Conservation (phyloP, 1,140 invertebrate genomes). For the Drosophila sulfurigaster region DNA sequence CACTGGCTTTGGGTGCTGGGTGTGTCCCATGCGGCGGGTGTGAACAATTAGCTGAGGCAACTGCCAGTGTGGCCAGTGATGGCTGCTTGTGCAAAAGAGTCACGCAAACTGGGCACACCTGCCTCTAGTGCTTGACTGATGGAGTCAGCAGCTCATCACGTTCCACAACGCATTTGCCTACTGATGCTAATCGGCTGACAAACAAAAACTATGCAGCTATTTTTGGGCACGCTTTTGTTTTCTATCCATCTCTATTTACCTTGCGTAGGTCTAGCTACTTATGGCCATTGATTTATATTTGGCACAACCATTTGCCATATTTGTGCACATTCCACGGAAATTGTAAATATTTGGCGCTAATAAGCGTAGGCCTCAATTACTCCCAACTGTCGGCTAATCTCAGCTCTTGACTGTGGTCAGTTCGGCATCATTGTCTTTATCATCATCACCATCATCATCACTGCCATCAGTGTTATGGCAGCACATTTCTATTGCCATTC, state of each 20-base stretch:
- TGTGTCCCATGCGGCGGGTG: conserved; percentile 63
- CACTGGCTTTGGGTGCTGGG: conserved; percentile 36
- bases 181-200: conserved; percentile 60
- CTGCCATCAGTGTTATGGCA: conserved; percentile 26
- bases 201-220: conserved; percentile 52
- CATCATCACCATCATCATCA: conserved; percentile 1
- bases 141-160: conserved; percentile 54
- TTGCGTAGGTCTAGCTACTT: conserved; percentile 55
- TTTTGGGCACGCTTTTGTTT: conserved; percentile 71
- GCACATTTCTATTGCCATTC: conserved; percentile 17
- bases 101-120: conserved; percentile 64
- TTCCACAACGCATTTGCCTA: conserved; percentile 31
- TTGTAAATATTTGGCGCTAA: conserved; percentile 47
- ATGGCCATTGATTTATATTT: conserved; percentile 58
- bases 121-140: neutral
- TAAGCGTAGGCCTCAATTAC: conserved; percentile 40
- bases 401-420: conserved; percentile 48
- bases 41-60: conserved; percentile 71
- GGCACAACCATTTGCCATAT: conserved; percentile 47
- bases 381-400: conserved; percentile 6
- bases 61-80: conserved; percentile 35
- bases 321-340: conserved; percentile 14
- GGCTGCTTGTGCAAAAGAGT: conserved; percentile 66
- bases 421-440: conserved; percentile 9
- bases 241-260: conserved; percentile 40